A percentile compares a stretch with the other conserved stretches of the same genome.
Evolutionary conservation across 2,797 vertebrate genomes (phyloP).

Genomic region (Chromis chromis): DNA sequence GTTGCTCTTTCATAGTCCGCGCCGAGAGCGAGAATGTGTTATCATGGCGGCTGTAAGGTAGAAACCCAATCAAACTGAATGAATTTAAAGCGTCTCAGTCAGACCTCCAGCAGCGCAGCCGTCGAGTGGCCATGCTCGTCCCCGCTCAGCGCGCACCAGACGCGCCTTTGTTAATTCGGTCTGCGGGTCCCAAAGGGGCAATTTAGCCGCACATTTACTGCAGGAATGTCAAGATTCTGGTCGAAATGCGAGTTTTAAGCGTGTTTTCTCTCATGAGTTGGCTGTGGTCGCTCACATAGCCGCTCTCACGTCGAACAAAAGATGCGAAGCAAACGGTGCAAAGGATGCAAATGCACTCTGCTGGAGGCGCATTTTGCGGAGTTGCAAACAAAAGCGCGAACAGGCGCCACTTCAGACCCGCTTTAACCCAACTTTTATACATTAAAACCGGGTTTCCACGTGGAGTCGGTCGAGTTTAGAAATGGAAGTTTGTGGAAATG

Average conservation of each 20-base stretch:
- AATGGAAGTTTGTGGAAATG: not conserved
- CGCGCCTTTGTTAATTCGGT: constrained; percentile 57
- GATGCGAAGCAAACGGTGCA: constrained; percentile 60
- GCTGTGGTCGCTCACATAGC: not conserved
- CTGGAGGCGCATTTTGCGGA: constrained; percentile 74
- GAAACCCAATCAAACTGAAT: rapidly evolving
- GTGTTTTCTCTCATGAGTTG: constrained; percentile 61
- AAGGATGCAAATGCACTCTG: constrained; percentile 77
- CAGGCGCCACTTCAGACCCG: constrained; percentile 27
- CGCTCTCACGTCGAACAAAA: constrained; percentile 79
- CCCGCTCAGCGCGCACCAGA: constrained; percentile 49
- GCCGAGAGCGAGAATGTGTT: not conserved
- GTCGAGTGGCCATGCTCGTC: constrained; percentile 36
- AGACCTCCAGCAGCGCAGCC: constrained; percentile 28
- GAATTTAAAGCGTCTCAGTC: not conserved
- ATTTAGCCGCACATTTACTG: not conserved
- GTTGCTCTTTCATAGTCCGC: not conserved
- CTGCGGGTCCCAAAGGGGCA: not conserved
- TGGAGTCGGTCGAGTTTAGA: not conserved
- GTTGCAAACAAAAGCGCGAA: constrained; percentile 72
- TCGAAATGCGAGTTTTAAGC: not conserved
- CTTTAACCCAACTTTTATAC: not conserved
- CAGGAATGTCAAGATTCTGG: not conserved
- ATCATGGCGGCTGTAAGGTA: not conserved
- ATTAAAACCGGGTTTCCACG: not conserved